A percentile compares a stretch with the other conserved stretches of the same genome.
Conservation (phyloP, 2,888 invertebrate genomes). For the Drosophila fulvimacula region DNA sequence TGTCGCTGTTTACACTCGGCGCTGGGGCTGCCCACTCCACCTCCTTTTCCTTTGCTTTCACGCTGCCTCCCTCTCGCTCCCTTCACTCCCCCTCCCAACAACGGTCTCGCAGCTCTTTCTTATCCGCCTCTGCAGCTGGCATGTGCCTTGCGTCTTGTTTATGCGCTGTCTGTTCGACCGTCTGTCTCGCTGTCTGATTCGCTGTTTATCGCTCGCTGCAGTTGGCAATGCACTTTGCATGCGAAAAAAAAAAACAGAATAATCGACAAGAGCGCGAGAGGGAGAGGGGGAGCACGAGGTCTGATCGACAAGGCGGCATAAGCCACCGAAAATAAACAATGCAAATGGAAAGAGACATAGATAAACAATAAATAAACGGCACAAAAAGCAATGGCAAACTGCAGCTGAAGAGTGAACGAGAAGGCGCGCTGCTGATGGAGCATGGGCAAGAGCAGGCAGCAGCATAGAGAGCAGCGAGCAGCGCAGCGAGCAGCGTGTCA, state of each 20-base stretch:
- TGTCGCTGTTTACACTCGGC: slow-evolving; percentile 55
- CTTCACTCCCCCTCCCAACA: neutral
- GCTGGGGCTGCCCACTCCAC: slow-evolving; percentile 17
- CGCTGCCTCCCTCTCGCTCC: neutral
- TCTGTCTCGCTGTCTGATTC: slow-evolving; percentile 32
- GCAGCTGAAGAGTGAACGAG: slow-evolving; percentile 32
- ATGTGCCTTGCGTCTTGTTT: slow-evolving; percentile 61
- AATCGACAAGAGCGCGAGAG: slow-evolving; percentile 49
- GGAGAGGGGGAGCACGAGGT: slow-evolving; percentile 10
- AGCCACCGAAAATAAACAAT: slow-evolving; percentile 75
- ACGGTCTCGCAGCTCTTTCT: slow-evolving; percentile 17
- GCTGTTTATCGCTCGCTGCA: slow-evolving; percentile 66
- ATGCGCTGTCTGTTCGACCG: slow-evolving; percentile 55
- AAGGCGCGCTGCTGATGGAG: neutral
- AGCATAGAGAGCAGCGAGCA: slow-evolving; percentile 6
- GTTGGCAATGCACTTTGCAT: slow-evolving; percentile 76
- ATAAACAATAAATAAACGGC: slow-evolving; percentile 76
- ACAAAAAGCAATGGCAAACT: slow-evolving; percentile 64
- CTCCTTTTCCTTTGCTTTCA: neutral
- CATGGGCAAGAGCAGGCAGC: slow-evolving; percentile 1
- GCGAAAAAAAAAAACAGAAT: slow-evolving; percentile 72
- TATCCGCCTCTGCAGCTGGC: slow-evolving; percentile 41
- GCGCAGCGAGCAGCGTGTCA: slow-evolving; percentile 46
- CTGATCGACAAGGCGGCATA: slow-evolving; percentile 64
- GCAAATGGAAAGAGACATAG: slow-evolving; percentile 66